phyloP scores from a whole-genome alignment of 2,888 invertebrate species.

The Mesochorus sp. region DNA sequence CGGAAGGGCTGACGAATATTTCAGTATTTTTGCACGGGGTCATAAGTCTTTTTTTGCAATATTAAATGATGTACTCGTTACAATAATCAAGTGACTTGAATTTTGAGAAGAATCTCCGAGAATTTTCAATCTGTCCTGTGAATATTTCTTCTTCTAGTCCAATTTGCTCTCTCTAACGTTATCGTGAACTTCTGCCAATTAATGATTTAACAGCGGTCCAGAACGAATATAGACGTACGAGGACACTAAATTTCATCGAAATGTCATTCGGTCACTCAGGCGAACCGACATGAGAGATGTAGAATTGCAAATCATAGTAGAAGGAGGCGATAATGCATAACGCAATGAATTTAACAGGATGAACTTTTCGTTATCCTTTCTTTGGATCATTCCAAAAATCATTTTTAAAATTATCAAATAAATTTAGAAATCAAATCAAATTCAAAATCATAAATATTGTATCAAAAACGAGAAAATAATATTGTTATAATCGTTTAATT shows the following conservation, averaged over 20 bases:
- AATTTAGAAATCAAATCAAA: neutral
- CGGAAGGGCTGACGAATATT: conserved; percentile 57
- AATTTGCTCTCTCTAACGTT: neutral
- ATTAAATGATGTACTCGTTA: too few species aligned
- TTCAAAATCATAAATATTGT: neutral
- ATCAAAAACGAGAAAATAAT: too few species aligned
- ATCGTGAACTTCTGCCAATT: conserved; percentile 11
- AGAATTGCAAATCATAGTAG: neutral
- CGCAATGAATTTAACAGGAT: conserved; percentile 29
- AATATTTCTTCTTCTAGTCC: too few species aligned
- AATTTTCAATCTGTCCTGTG: too few species aligned
- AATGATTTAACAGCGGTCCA: conserved; percentile 53
- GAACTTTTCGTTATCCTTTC: conserved; percentile 2
- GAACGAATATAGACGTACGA: conserved; percentile 54
- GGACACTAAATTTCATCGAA: conserved; percentile 63
- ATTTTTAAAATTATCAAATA: neutral
- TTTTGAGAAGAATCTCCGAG: too few species aligned
- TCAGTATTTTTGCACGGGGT: too few species aligned
- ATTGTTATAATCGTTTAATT: too few species aligned
- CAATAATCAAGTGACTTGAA: too few species aligned
- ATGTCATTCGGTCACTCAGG: conserved; percentile 74
- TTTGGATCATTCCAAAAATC: neutral
- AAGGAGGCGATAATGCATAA: neutral
- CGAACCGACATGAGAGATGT: conserved; percentile 9
- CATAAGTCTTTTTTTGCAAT: too few species aligned